Evolutionary conservation across 2,888 invertebrate genomes (phyloP).

Genomic region (Chouioia cunea): DNA sequence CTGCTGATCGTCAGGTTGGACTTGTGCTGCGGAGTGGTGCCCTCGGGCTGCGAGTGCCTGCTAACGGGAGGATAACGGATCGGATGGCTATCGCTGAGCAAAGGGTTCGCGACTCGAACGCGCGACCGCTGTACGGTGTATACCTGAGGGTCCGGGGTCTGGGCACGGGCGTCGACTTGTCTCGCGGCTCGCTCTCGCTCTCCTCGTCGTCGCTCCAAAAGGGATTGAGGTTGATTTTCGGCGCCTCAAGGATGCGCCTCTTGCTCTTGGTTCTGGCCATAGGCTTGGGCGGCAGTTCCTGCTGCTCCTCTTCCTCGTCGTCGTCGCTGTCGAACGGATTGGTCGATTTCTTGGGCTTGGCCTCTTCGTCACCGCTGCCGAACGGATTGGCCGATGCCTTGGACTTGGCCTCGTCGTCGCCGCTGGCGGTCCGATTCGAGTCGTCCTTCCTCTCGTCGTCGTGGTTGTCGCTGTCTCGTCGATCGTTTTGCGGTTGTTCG

Average conservation of each 20-base stretch:
- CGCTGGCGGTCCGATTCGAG: constrained; percentile 86
- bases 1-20: constrained; percentile 58
- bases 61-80: constrained; percentile 5
- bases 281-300: constrained; percentile 37
- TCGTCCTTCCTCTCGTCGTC: constrained; percentile 77
- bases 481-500: too few relatives aligned
- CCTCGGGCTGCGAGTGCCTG: constrained; percentile 61
- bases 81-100: not conserved
- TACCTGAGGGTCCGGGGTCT: constrained; percentile 69
- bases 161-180: constrained; percentile 65
- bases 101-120: not conserved
- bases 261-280: constrained; percentile 35
- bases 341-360: constrained; percentile 22
- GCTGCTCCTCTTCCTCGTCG: constrained; percentile 29
- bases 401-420: constrained; percentile 57
- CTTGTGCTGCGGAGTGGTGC: constrained; percentile 59
- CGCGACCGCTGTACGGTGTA: constrained; percentile 37
- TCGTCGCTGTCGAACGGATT: constrained; percentile 12
- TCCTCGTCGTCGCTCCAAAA: constrained; percentile 81
- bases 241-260: constrained; percentile 68
- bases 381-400: constrained; percentile 74
- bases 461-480: too few relatives aligned
- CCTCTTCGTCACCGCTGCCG: constrained; percentile 73
- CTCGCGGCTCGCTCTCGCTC: constrained; percentile 39
- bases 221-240: constrained; percentile 76